Conservation (phyloP, 2,113 vertebrate genomes). For the Hipposideros armiger region DNA sequence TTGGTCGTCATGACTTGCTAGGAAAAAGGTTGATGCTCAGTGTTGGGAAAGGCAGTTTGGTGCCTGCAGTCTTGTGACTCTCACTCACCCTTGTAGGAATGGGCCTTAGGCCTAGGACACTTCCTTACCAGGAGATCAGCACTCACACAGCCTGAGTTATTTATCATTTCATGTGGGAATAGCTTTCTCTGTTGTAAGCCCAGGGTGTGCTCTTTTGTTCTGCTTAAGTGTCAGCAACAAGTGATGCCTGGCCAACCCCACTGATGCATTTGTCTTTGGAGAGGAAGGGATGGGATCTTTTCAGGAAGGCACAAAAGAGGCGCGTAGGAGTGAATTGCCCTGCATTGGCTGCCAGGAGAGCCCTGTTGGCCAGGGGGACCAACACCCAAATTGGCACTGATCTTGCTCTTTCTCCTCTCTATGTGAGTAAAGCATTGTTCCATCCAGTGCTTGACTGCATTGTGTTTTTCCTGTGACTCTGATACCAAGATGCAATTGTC, state of each 20-base stretch:
- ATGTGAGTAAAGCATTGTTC: not conserved
- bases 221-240: not conserved
- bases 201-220: not conserved
- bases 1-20: no score
- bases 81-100: not conserved
- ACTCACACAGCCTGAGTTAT: not conserved
- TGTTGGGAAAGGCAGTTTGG: not conserved
- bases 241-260: not conserved
- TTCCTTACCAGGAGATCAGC: not conserved
- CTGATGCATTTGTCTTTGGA: not conserved
- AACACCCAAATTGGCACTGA: not conserved
- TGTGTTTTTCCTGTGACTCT: not conserved
- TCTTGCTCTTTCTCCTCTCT: not conserved
- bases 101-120: not conserved
- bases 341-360: not conserved
- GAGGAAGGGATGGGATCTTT: not conserved
- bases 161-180: not conserved
- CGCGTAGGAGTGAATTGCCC: not conserved
- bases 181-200: not conserved
- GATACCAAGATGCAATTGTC: not conserved
- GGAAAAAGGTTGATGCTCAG: not conserved
- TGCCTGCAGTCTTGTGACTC: not conserved
- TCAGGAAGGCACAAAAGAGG: fast-evolving
- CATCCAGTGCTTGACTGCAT: not conserved
- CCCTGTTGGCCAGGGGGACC: not conserved